Base-by-base conservation (phyloP, 2,888 invertebrate genomes). In the Rhogogaster chlorosoma region DNA sequence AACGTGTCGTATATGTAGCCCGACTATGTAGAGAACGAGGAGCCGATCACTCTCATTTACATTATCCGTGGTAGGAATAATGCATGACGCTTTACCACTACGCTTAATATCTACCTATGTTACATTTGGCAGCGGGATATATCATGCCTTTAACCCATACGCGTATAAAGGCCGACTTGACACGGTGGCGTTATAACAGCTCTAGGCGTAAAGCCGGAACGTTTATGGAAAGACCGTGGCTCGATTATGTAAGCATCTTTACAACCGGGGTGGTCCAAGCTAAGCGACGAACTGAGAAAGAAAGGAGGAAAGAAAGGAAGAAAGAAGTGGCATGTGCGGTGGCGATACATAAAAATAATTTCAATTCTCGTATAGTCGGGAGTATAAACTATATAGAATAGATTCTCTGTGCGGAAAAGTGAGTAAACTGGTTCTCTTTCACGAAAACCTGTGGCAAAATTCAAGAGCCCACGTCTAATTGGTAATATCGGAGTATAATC, bases 41-140 rank as follows among this genome's bases (percentile, higher is more conserved):
- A 57, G 18, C 80, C 80, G 91, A 92, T 92, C 89, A 89, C 84
- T 84, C 84, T 87, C 88, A 92, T 92, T 92, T 92, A 90, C 92
- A 92, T 92, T 87, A 88, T 88, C 87, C 92, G 92, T 91, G 92
- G 89, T 88, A 84, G 87, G 92, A 92, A 92, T 92, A 91, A 88
- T 87, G 84, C 87, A 87, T 89, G 38, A 38, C 15, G n/a, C 2
- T 18, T 38, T 36, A 57, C 71, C 38, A 73, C 71, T 73, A 3
- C 38, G 22, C 71, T 38, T 42, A 42, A 42, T 42, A 38, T 73
- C 42, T 42, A 73, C 42, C 18, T 42, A 42, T 38, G 71, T 73
- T 53, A 77, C 53, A 32, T 77, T 49, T 49, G 26, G 29, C 77
- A 53, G 42, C 42, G 10, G 38, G 71, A 73, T 73, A 38, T 73